Evolutionary conservation across 2,797 vertebrate genomes (phyloP).

Genomic region (Furcifer pardalis): DNA sequence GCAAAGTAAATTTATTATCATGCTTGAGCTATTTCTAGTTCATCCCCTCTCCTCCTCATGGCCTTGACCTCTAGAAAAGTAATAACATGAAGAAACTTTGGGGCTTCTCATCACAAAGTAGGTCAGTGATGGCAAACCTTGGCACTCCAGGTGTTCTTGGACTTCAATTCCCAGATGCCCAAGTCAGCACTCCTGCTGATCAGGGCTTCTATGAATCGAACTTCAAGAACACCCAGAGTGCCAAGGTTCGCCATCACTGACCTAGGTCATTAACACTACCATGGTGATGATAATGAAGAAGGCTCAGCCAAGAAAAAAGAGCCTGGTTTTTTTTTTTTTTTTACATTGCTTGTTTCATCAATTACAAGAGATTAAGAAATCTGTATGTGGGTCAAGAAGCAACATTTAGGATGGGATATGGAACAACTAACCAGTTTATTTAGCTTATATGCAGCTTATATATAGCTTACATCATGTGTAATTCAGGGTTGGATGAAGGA

Average conservation of each 20-base stretch:
- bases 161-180: too few species aligned
- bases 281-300: conserved; percentile 46
- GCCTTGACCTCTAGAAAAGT: conserved; percentile 39
- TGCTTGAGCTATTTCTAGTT: conserved; percentile 29
- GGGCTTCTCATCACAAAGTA: conserved; percentile 50
- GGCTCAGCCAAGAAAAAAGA: conserved; percentile 58
- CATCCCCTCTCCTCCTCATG: not conserved
- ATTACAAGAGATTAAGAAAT: conserved; percentile 64
- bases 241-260: too few species aligned
- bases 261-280: too few species aligned
- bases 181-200: not conserved
- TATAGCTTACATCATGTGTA: too few species aligned
- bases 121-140: too few species aligned
- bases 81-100: conserved; percentile 40
- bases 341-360: conserved; percentile 46
- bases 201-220: not conserved
- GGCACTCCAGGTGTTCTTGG: too few species aligned
- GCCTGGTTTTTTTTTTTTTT: conserved; percentile 30
- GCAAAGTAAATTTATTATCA: conserved; percentile 39
- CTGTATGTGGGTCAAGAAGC: too few species aligned
- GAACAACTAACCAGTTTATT: too few species aligned
- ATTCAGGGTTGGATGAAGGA: too few species aligned
- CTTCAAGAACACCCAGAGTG: too few species aligned
- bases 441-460: too few species aligned
- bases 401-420: too few species aligned